phyloP scores from a whole-genome alignment of 2,797 vertebrate genomes.

The Phalanger gymnotis region DNA sequence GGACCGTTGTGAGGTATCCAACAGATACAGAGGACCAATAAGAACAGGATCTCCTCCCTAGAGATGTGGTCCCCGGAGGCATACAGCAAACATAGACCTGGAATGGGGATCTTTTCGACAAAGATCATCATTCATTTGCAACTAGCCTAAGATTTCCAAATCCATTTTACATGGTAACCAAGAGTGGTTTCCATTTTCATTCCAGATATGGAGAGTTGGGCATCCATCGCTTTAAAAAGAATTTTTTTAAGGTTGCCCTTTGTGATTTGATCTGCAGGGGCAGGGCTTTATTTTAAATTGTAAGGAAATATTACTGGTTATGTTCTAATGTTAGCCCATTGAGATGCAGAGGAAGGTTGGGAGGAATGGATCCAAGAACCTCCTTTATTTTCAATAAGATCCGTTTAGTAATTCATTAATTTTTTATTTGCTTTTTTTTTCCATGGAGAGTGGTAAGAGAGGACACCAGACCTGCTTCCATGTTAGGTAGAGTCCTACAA shows the following conservation, averaged over 20 bases:
- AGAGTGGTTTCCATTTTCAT: neutral
- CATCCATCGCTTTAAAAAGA: conserved; percentile 1
- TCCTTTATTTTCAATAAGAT: conserved; percentile 81
- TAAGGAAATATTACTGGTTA: conserved; percentile 34
- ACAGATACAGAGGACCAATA: neutral
- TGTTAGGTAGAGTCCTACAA: conserved; percentile 53
- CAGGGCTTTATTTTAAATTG: conserved; percentile 32
- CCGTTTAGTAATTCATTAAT: conserved; percentile 77
- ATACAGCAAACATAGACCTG: neutral
- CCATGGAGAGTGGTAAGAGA: conserved; percentile 71
- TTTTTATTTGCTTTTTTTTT: conserved; percentile 59
- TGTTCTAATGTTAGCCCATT: neutral
- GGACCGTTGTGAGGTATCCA: neutral
- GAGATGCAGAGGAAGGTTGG: neutral
- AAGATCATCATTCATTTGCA: neutral
- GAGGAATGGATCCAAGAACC: neutral
- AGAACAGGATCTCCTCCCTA: neutral
- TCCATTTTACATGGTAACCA: neutral
- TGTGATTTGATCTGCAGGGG: conserved; percentile 43
- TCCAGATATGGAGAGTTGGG: neutral
- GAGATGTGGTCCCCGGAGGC: accelerated
- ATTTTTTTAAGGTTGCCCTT: neutral
- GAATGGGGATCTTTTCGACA: neutral
- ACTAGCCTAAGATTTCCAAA: neutral
- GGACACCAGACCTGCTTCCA: conserved; percentile 50